Evolutionary conservation across 2,797 vertebrate species (phyloP).

Genomic region (Decapterus maruadsi): DNA sequence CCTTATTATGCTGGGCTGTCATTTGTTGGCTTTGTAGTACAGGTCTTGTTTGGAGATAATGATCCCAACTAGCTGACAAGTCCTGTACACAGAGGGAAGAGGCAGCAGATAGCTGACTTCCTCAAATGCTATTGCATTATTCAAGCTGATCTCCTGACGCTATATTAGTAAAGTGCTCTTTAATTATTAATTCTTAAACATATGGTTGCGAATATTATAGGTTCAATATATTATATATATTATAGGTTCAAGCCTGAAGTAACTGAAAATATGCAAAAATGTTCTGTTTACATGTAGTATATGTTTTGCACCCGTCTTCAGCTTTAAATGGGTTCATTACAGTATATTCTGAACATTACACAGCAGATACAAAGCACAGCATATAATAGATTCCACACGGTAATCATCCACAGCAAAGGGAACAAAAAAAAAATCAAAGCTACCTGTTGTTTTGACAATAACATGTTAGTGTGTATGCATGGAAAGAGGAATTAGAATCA

Average conservation of each 20-base stretch:
- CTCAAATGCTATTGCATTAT: conserved; percentile 46
- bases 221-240: too few relatives aligned
- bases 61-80: conserved; percentile 66
- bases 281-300: neutral
- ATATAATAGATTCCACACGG: neutral
- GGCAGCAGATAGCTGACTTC: conserved; percentile 41
- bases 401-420: neutral
- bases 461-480: neutral
- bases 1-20: conserved; percentile 59
- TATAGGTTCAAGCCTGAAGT: neutral
- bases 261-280: neutral
- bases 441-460: neutral
- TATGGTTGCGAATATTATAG: neutral
- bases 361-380: neutral
- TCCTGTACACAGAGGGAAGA: conserved; percentile 38
- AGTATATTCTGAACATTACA: neutral
- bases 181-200: conserved; percentile 35
- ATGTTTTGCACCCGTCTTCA: neutral
- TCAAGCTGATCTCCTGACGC: conserved; percentile 44
- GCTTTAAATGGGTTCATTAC: neutral
- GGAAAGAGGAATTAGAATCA: conserved; percentile 15
- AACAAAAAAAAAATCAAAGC: neutral
- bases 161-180: conserved; percentile 15
- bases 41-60: conserved; percentile 67
- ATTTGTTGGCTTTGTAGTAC: conserved; percentile 57